These are phyloP conservation scores for Platynereis dumerilii DNA, from an alignment of 2,888 invertebrate genomes.

Conservation along the genomic window DNA sequence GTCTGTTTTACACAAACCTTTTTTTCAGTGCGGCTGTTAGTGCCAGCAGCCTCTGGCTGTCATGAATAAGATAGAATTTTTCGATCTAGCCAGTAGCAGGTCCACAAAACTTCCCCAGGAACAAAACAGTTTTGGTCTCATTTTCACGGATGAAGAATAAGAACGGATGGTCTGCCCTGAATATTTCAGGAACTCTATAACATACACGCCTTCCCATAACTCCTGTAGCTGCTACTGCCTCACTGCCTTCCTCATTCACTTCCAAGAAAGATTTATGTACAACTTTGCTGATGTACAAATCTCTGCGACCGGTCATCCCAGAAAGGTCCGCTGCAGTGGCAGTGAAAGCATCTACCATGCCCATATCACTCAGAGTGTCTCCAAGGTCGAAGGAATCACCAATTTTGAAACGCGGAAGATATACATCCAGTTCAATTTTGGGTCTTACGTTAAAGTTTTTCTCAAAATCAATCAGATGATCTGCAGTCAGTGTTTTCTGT, in stretches of 20 bases:
- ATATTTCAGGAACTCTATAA: constrained; percentile 22
- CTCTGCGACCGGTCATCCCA: constrained; percentile 44
- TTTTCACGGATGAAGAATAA: constrained; percentile 40
- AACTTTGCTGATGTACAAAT: constrained; percentile 49
- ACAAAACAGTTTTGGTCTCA: constrained; percentile 25
- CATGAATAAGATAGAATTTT: no score
- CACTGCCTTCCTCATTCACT: constrained; percentile 47
- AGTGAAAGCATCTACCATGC: constrained; percentile 40
- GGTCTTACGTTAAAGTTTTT: constrained; percentile 6
- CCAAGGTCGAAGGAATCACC: constrained; percentile 31
- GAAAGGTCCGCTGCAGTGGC: constrained; percentile 50
- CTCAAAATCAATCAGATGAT: constrained; percentile 15
- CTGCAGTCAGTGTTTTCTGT: constrained; percentile 23
- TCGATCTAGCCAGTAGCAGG: no score
- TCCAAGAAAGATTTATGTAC: constrained; percentile 58
- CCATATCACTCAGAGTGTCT: constrained; percentile 30
- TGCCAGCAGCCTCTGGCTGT: no score
- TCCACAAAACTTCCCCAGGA: constrained; percentile 17
- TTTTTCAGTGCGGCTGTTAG: no score
- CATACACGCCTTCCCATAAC: constrained; percentile 24
- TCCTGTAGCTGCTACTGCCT: constrained; percentile 48
- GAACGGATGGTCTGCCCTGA: constrained; percentile 39
- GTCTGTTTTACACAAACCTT: no score
- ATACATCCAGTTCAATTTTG: background rate
- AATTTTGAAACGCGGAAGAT: constrained; percentile 38